phyloP scores from a whole-genome alignment of 2,113 vertebrate species.

The Crypturellus undulatus region DNA sequence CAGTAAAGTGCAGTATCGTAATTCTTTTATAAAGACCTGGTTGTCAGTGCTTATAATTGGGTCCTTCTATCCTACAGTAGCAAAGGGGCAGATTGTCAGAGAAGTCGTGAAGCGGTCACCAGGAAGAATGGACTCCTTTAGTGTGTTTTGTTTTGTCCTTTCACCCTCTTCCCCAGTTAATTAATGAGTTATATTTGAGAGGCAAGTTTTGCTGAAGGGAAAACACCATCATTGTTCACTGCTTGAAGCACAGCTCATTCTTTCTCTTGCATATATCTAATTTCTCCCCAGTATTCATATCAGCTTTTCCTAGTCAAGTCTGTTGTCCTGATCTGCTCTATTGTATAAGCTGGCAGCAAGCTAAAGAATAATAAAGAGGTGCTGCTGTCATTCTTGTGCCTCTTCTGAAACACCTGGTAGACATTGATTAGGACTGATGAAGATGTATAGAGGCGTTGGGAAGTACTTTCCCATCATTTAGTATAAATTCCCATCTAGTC shows the following conservation, averaged over 20 bases:
- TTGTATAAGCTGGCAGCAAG: neutral
- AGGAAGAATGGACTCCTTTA: neutral
- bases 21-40: conserved; percentile 26
- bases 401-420: neutral
- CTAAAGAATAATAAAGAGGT: neutral
- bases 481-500: neutral
- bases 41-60: conserved; percentile 46
- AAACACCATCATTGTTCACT: neutral
- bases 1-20: conserved; percentile 27
- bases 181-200: neutral
- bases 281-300: neutral
- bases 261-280: neutral
- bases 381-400: neutral
- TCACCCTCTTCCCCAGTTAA: neutral
- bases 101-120: neutral
- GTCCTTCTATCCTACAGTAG: neutral
- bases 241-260: neutral
- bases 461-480: neutral
- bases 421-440: neutral
- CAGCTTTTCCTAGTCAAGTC: neutral
- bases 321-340: neutral
- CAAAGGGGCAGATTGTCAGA: neutral
- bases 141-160: neutral
- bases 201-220: neutral
- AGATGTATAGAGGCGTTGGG: neutral